Evolutionary conservation across 2,888 invertebrate species (phyloP), one percentile per base, ranked within the genome.

Genomic region (Buathra laborator): DNA sequence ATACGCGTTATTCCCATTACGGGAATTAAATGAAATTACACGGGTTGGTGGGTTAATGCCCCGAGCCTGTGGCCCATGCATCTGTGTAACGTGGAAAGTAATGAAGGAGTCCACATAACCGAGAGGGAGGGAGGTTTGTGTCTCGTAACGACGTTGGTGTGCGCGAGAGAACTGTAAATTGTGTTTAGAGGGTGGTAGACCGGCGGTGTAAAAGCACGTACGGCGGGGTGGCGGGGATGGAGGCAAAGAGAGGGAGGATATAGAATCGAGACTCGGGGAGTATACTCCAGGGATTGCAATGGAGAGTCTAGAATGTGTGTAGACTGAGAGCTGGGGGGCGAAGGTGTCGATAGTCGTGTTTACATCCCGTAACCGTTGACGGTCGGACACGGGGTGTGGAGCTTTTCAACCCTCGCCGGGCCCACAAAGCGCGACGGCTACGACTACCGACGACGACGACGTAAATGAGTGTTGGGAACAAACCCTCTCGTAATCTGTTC

Each of bases 311-410:
- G 9, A 24, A 19, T 10, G 56, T 9, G 16, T 6, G 51, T 37
- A 37, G 37, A 37, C 16, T 10, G 2, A 16, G 48, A 67, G 70
- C 53, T 37, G 70, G 53, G 4, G 10, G 70, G 24, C n/a, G 10
- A 19, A 32, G 56, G 71, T 72, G 71, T 72, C 71, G 71, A 72
- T 72, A 72, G 56, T 56, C 71, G 71, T 72, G 71, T 72, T 72
- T 72, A 72, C 71, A 72, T 72, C 56, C 44, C 44, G 16, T 56
- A 7, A 56, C 43, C 71, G 59, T 37, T 3, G 5, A 19, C 14
- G 68, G n/a, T 68, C 68, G 68, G 68, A 29, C 29, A 9, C 32
- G 62, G 14, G 44, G 19, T 24, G 24, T 12, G 29, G 44, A 5
- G 19, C 70, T 70, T 70, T 53, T 53, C 51, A 46, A 70, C 51